phyloP scores from a whole-genome alignment of 2,888 invertebrate genomes.

The Hermaeophaga mercurialis region DNA sequence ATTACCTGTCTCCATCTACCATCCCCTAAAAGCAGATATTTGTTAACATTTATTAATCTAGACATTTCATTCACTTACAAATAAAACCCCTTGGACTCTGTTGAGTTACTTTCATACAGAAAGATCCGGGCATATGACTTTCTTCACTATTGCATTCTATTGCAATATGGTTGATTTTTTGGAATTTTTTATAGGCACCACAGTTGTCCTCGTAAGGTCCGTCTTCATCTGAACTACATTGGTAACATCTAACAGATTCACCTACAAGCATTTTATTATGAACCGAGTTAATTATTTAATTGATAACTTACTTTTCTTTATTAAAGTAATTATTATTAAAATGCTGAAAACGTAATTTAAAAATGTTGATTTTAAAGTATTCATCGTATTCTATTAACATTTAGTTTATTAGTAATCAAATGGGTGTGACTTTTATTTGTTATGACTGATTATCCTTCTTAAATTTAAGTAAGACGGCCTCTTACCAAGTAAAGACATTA shows the following conservation, averaged over 20 bases:
- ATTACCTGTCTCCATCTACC: slow-evolving; percentile 93
- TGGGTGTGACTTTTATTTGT: not conserved
- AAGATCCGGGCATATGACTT: slow-evolving; percentile 91
- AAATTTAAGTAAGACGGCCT: too few species aligned
- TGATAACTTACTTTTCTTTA: slow-evolving; percentile 10
- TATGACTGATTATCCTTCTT: too few species aligned
- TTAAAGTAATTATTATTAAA: not conserved
- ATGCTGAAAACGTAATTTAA: slow-evolving; percentile 1
- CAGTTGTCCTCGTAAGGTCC: slow-evolving; percentile 82
- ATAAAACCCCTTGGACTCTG: slow-evolving; percentile 94
- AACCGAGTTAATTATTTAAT: too few species aligned
- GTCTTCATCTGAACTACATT: slow-evolving; percentile 89
- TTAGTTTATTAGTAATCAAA: not conserved
- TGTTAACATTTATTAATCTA: too few species aligned
- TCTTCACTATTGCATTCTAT: slow-evolving; percentile 95
- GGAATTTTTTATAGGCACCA: slow-evolving; percentile 87
- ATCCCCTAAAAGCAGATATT: slow-evolving; percentile 90
- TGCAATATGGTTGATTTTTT: slow-evolving; percentile 82
- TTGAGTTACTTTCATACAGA: slow-evolving; percentile 93
- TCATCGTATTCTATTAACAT: not conserved
- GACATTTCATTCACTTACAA: slow-evolving; percentile 71
- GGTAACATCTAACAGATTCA: slow-evolving; percentile 84
- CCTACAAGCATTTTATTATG: slow-evolving; percentile 56
- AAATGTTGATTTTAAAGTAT: not conserved
- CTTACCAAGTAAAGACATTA: too few species aligned